Base-by-base conservation (phyloP, 92 coral and sea anemone species). In the Meandrina meandrites region DNA sequence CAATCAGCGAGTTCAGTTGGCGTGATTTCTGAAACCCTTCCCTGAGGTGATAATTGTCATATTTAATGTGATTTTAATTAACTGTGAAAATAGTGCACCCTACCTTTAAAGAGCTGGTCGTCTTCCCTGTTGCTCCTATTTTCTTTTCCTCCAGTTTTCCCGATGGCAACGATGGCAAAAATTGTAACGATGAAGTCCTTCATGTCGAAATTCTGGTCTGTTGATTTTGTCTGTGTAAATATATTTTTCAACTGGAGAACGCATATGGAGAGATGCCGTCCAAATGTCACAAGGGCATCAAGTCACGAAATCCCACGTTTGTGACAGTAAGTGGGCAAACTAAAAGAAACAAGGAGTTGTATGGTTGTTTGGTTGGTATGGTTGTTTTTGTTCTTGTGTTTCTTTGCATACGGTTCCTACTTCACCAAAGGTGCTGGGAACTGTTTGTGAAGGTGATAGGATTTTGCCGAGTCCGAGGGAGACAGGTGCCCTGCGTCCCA, bases 201-300 rank as follows among this genome's bases (percentile, higher is more conserved):
- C 87, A 83, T 83, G 87, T 37, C 67, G 72, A 74, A 47, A 53
- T 37, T 27, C 19, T 37, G 86, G 40, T 54, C 28, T 73, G 79
- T 83, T 83, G 80, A 83, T 73, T 83, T 72, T 83, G 40, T 6
- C 53, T 72, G 56, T 34, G 54, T n/a, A 17, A 27, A 47, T 14
- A 48, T 15, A 67, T 47, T 19, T 42, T 62, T 27, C 18, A 12
- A 79, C 22, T 2, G 53, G 56, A 71, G 75, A 47, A 67, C 17
- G 45, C 50, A 36, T 15, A 8, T 37, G 37, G 42, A 81, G 18
- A 4, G 18, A n/a, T 51, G 34, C 16, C 79, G 51, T 82, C 62
- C 27, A 0, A 28, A 12, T 71, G 79, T 48, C 86, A 48, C 77
- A 10, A 73, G 28, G n/a, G 8, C 24, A 60, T 37, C 8, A 32